phyloP scores from a whole-genome alignment of 2,888 invertebrate genomes.

The Callinectes sapidus region DNA sequence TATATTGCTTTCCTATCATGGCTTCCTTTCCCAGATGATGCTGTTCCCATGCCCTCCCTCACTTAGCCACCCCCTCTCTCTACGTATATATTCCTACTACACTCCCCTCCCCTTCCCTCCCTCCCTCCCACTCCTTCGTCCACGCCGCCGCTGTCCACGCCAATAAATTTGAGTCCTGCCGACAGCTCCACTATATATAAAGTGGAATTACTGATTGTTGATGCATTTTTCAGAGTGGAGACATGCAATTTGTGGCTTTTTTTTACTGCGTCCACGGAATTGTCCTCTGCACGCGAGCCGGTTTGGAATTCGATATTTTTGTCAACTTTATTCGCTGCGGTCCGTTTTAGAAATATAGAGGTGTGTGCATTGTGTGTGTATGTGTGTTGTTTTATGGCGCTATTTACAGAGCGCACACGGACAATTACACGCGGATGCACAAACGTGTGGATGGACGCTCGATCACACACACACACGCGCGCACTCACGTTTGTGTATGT shows the following conservation, averaged over 20 bases:
- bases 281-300: conserved; percentile 28
- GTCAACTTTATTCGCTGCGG: conserved; percentile 4
- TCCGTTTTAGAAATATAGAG: background rate
- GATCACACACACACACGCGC: background rate
- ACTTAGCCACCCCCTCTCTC: background rate
- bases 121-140: background rate
- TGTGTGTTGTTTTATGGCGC: background rate
- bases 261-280: conserved; percentile 35
- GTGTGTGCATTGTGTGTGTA: background rate
- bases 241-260: conserved; percentile 2
- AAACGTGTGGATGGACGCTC: background rate
- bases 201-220: conserved; percentile 31
- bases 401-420: conserved; percentile 23
- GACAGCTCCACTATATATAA: conserved; percentile 35
- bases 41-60: background rate
- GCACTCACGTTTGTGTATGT: background rate
- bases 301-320: conserved; percentile 29
- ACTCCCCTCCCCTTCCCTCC: background rate
- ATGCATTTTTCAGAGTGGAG: conserved; percentile 34
- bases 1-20: background rate
- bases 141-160: background rate
- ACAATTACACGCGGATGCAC: conserved; percentile 7
- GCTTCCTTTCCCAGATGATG: background rate
- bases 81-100: background rate
- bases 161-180: background rate